Evolutionary conservation across 92 coral and sea anemone species (phyloP).

Genomic region (Actinernus sp.): DNA sequence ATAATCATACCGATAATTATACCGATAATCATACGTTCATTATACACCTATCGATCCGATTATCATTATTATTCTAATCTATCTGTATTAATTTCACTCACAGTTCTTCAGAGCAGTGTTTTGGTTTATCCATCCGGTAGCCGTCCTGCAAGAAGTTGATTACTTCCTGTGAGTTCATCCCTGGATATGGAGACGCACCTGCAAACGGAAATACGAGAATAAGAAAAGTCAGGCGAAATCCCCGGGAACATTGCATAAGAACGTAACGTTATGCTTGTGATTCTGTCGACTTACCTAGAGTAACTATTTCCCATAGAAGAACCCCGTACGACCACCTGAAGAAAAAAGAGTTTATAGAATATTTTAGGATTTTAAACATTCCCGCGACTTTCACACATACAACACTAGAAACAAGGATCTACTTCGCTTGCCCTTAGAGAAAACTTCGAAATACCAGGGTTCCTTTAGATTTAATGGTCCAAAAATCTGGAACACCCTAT

Average conservation of each 20-base stretch:
- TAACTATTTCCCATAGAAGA: slow-evolving; percentile 95
- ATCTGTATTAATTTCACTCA: no score
- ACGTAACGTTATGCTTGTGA: no score
- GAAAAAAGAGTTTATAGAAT: neutral
- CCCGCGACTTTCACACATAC: no score
- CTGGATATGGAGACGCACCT: slow-evolving; percentile 99
- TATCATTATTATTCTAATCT: neutral
- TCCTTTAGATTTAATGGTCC: no score
- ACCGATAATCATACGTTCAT: no score
- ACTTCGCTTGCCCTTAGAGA: no score
- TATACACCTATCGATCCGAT: no score
- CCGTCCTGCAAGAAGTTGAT: slow-evolving; percentile 94
- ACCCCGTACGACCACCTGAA: slow-evolving; percentile 96
- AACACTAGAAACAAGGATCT: no score
- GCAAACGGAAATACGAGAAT: neutral
- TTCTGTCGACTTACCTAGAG: slow-evolving; percentile 75
- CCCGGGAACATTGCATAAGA: neutral
- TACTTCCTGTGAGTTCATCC: slow-evolving; percentile 99
- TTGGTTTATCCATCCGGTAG: slow-evolving; percentile 98
- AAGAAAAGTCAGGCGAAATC: neutral
- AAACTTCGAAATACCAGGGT: no score
- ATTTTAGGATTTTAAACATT: no score
- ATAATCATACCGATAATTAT: no score
- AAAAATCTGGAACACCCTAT: no score
- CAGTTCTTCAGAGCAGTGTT: slow-evolving; percentile 98